phyloP scores from a whole-genome alignment of 2,888 invertebrate genomes.

The Caenorhabditis plicata region DNA sequence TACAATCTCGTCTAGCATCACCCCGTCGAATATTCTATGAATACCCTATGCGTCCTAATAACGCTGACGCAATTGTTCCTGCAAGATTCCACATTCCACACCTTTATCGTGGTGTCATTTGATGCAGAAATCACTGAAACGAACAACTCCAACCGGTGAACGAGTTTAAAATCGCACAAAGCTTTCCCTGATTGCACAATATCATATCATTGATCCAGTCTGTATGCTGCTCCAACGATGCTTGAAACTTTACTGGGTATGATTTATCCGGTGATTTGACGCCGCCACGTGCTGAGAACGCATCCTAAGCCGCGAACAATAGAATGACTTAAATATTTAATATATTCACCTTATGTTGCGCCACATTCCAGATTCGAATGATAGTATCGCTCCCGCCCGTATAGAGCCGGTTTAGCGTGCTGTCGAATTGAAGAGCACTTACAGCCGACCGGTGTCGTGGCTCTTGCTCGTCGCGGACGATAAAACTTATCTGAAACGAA shows the following conservation, averaged over 20 bases:
- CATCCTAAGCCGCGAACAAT: slow-evolving; percentile 6
- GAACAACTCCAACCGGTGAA: not conserved
- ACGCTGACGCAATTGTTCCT: slow-evolving; percentile 97
- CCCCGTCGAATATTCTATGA: too few relatives aligned
- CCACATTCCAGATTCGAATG: slow-evolving; percentile 79
- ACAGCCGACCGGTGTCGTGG: slow-evolving; percentile 90
- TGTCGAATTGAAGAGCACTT: slow-evolving; percentile 90
- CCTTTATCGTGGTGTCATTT: slow-evolving; percentile 97
- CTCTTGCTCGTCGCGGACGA: slow-evolving; percentile 88
- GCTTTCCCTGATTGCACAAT: slow-evolving; percentile 91
- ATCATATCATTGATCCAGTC: slow-evolving; percentile 99
- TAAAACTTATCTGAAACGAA: slow-evolving; percentile 90
- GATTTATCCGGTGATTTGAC: slow-evolving; percentile 19
- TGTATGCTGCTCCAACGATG: slow-evolving; percentile 98
- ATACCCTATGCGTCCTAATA: slow-evolving; percentile 81
- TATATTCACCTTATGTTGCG: slow-evolving; percentile 22
- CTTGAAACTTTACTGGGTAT: slow-evolving; percentile 74
- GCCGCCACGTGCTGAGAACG: slow-evolving; percentile 25
- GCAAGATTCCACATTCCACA: slow-evolving; percentile 82
- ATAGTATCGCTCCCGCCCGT: slow-evolving; percentile 96
- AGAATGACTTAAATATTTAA: not conserved
- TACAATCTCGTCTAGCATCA: too few relatives aligned
- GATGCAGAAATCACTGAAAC: slow-evolving; percentile 91
- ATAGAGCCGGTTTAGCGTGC: slow-evolving; percentile 82
- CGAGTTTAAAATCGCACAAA: slow-evolving; percentile 72